Evolutionary conservation across 2,113 vertebrate species (phyloP).

Genomic region (Rhinoptilus africanus): DNA sequence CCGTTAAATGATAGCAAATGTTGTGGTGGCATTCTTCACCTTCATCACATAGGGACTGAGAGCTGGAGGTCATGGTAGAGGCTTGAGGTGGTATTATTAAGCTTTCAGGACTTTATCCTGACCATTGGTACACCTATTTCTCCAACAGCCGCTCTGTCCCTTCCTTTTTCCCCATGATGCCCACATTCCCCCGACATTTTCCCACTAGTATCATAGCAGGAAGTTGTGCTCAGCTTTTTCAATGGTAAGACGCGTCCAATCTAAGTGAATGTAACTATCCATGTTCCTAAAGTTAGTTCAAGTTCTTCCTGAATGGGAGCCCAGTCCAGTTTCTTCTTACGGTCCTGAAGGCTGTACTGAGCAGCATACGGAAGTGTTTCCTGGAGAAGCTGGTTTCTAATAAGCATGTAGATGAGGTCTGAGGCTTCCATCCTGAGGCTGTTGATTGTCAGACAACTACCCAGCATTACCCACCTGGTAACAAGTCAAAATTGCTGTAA

Average conservation of each 20-base stretch:
- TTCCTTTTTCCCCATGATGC: background rate
- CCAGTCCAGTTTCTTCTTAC: background rate
- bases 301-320: background rate
- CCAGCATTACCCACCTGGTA: conserved; percentile 59
- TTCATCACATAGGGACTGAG: background rate
- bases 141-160: background rate
- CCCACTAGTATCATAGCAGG: background rate
- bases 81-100: background rate
- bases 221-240: background rate
- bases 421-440: background rate
- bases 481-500: conserved; percentile 78
- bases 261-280: background rate
- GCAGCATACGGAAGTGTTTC: background rate
- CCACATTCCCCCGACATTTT: background rate
- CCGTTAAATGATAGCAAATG: background rate
- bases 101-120: background rate
- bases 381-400: background rate
- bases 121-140: background rate
- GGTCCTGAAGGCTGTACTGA: background rate
- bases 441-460: background rate
- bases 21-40: background rate
- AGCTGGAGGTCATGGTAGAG: background rate
- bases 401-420: background rate
- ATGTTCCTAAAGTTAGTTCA: background rate
- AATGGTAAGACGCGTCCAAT: background rate